These are phyloP conservation scores for Stomorhina lunata DNA, from an alignment of 2,888 invertebrate species.

Conservation along the genomic window DNA sequence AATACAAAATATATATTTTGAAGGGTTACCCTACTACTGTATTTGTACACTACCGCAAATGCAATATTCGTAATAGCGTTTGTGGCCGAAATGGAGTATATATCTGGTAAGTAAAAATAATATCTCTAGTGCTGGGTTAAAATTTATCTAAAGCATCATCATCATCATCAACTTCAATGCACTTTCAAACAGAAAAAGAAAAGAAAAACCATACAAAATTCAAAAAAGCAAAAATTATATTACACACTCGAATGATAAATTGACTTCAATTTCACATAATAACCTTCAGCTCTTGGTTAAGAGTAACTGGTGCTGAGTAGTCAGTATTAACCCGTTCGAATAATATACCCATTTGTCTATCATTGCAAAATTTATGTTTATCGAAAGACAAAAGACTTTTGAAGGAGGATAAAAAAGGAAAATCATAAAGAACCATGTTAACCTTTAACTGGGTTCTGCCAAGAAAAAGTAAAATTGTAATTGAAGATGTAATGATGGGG, in stretches of 20 bases:
- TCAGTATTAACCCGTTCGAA: constrained; percentile 24
- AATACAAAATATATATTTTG: too few relatives aligned
- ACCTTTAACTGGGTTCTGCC: too few relatives aligned
- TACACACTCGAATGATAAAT: constrained; percentile 56
- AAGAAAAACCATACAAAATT: background rate
- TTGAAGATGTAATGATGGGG: too few relatives aligned
- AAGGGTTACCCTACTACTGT: too few relatives aligned
- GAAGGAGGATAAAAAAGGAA: too few relatives aligned
- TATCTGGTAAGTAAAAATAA: background rate
- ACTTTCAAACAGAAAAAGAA: constrained; percentile 20
- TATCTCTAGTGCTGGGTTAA: constrained; percentile 42
- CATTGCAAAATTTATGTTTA: too few relatives aligned
- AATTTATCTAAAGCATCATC: constrained; percentile 50
- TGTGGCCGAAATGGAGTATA: background rate
- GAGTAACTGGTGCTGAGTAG: background rate
- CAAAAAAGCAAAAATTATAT: background rate
- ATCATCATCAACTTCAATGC: constrained; percentile 56
- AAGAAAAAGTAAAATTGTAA: too few relatives aligned
- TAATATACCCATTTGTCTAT: constrained; percentile 1
- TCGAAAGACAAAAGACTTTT: too few relatives aligned
- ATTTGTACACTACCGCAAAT: too few relatives aligned
- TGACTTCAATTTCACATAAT: constrained; percentile 56
- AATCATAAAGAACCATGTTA: too few relatives aligned
- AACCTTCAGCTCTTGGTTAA: constrained; percentile 26
- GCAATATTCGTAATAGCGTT: background rate